Conservation (phyloP, 92 coral and sea anemone species). For the Epizoanthus stellaris region DNA sequence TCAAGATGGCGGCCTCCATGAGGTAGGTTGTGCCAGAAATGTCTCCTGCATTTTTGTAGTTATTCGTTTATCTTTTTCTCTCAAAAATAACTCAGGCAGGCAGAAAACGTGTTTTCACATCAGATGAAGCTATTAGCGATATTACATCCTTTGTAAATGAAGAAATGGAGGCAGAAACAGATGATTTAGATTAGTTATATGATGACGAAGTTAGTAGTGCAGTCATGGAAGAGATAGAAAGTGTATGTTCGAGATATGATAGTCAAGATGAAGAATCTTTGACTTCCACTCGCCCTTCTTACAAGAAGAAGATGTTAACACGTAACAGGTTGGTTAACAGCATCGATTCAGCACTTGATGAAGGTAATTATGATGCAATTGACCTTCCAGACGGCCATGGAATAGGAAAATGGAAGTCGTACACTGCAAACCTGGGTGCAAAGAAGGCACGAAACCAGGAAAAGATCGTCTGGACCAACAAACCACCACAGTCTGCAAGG, state of each 20-base stretch:
- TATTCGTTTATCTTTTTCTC: too few species aligned
- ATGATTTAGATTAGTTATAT: constrained; percentile 20
- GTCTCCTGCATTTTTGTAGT: too few species aligned
- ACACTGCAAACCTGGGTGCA: not conserved
- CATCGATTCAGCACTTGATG: constrained; percentile 15
- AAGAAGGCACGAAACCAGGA: not conserved
- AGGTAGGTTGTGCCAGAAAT: too few species aligned
- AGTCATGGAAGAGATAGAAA: too few species aligned
- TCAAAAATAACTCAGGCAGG: not conserved
- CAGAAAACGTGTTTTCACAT: not conserved
- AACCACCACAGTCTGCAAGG: not conserved
- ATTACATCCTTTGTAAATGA: not conserved
- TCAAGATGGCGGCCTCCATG: too few species aligned
- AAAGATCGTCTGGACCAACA: not conserved
- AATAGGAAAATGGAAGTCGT: not conserved
- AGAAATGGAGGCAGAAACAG: not conserved
- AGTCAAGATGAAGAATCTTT: not conserved
- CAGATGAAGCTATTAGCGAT: constrained; percentile 22
- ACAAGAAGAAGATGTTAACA: not conserved
- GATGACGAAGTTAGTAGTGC: not conserved
- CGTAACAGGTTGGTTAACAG: not conserved
- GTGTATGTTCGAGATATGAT: not conserved
- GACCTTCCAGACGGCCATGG: not conserved
- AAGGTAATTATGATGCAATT: not conserved
- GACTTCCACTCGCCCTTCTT: not conserved